These are phyloP conservation scores for Drosophila auraria DNA, from an alignment of 1,140 invertebrate species.

Conservation along the genomic window DNA sequence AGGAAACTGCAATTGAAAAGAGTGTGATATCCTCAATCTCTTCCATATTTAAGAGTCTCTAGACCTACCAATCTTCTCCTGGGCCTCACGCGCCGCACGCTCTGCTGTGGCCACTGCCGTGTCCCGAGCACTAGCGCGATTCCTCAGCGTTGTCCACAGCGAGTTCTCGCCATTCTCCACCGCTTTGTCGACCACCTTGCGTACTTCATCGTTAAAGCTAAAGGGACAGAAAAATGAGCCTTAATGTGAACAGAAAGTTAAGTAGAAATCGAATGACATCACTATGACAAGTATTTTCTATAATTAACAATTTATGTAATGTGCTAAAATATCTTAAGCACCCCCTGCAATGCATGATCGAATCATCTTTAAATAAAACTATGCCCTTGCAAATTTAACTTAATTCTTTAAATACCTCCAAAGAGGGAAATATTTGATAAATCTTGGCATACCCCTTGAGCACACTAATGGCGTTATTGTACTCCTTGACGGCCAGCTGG, in stretches of 20 bases:
- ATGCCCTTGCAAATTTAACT: background rate
- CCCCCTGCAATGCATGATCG: background rate
- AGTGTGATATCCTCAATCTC: background rate
- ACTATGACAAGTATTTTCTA: background rate
- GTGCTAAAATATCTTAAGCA: background rate
- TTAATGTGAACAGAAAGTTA: background rate
- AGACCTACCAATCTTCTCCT: constrained; percentile 71
- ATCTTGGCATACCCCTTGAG: constrained; percentile 76
- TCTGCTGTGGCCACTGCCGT: constrained; percentile 86
- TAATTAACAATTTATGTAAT: constrained; percentile 8
- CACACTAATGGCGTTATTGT: constrained; percentile 86
- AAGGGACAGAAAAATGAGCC: background rate
- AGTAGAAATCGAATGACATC: background rate
- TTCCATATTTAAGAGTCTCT: background rate
- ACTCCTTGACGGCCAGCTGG: constrained; percentile 86
- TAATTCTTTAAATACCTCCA: too few relatives aligned
- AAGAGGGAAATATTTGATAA: background rate
- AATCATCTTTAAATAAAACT: constrained; percentile 6
- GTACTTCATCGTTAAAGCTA: constrained; percentile 88
- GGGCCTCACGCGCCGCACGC: constrained; percentile 81
- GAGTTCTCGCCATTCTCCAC: constrained; percentile 86
- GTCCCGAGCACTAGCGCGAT: constrained; percentile 87
- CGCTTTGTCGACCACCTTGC: constrained; percentile 87
- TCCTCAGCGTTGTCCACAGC: constrained; percentile 87
- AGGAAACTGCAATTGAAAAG: constrained; percentile 51